Evolutionary conservation across 2,797 vertebrate genomes (phyloP).

Genomic region (Craterocephalus amniculus): DNA sequence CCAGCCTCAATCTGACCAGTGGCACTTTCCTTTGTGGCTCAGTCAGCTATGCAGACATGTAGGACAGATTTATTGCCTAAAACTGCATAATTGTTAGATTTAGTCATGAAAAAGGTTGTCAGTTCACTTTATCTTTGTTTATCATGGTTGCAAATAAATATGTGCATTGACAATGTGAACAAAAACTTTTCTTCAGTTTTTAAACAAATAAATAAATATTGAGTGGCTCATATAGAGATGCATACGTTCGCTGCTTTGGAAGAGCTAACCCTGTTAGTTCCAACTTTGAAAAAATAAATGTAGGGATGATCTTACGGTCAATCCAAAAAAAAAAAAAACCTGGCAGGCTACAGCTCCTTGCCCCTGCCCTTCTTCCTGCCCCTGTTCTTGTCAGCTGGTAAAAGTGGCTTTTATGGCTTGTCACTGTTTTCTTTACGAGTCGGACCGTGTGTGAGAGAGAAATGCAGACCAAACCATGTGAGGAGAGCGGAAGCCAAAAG

Average conservation of each 20-base stretch:
- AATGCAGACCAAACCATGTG: constrained; percentile 80
- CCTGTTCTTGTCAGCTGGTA: constrained; percentile 78
- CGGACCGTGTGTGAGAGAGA: constrained; percentile 75
- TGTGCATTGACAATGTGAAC: not conserved
- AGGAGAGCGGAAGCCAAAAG: constrained; percentile 81
- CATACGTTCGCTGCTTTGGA: not conserved
- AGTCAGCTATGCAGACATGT: not conserved
- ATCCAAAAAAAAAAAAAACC: constrained; percentile 48
- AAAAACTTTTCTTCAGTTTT: not conserved
- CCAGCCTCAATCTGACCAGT: not conserved
- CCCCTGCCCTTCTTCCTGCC: constrained; percentile 63
- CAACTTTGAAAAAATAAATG: not conserved
- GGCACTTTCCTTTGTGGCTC: too few species aligned
- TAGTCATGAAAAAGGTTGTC: too few species aligned
- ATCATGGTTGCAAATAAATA: not conserved
- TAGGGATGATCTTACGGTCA: constrained; percentile 29
- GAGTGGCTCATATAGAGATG: not conserved
- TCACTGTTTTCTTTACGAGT: constrained; percentile 81
- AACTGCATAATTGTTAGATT: not conserved
- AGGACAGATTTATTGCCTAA: not conserved
- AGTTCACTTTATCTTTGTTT: not conserved
- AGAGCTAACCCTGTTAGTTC: not conserved
- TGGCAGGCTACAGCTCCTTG: constrained; percentile 37
- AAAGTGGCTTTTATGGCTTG: constrained; percentile 83
- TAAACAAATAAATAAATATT: too few species aligned